A percentile compares a stretch with the other conserved stretches of the same genome.
Conservation (phyloP, 1,140 invertebrate species). For the Alviniconcha marisindica region DNA sequence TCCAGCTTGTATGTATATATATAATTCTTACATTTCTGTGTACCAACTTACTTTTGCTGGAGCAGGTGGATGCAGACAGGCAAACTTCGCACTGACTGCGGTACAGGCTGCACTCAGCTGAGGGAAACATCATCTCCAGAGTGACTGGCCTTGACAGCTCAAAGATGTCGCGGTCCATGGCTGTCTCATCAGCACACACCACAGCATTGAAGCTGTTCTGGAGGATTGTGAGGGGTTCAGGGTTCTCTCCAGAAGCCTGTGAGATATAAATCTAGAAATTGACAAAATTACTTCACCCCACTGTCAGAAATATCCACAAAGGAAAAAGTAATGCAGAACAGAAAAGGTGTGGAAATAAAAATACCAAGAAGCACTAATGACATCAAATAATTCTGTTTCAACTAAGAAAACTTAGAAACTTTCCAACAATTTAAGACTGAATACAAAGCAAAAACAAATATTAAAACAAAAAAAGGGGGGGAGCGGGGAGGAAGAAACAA, state of each 20-base stretch:
- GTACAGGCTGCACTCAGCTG: constrained; percentile 53
- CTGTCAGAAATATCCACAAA: neutral
- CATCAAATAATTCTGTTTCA: no score
- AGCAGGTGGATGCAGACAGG: constrained; percentile 44
- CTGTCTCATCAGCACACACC: constrained; percentile 60
- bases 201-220: constrained; percentile 58
- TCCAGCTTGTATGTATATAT: no score
- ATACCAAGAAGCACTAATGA: no score
- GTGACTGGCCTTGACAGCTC: constrained; percentile 50
- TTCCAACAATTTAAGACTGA: no score
- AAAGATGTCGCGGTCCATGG: constrained; percentile 60
- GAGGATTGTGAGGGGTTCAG: constrained; percentile 55
- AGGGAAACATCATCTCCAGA: constrained; percentile 60
- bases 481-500: no score
- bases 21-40: no score
- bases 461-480: no score
- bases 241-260: constrained; percentile 15
- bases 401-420: no score
- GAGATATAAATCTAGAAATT: constrained; percentile 12
- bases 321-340: no score
- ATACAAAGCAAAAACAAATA: no score
- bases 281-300: neutral
- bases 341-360: neutral
- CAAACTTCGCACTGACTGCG: constrained; percentile 57
- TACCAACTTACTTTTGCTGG: constrained; percentile 42